Percentiles rank a stretch among this genome's conserved stretches.
phyloP scores from a whole-genome alignment of 2,113 vertebrate genomes.

The Neolamprologus hecqui region DNA sequence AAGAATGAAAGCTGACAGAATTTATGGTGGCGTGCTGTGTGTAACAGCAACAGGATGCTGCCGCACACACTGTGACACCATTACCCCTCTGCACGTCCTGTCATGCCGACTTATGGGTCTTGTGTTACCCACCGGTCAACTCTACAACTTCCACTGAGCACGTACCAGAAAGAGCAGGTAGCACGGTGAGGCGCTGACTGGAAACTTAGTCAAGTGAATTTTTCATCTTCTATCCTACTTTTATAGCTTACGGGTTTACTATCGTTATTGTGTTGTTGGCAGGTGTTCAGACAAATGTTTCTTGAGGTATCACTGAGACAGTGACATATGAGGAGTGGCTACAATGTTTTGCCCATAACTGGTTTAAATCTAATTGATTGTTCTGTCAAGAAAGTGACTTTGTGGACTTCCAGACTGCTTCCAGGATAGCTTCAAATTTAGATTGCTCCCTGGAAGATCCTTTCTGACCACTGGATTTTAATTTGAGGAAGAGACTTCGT shows the following conservation, averaged over 20 bases:
- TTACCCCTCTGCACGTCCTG: conserved; percentile 24
- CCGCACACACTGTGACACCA: conserved; percentile 43
- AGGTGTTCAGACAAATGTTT: neutral
- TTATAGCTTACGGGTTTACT: neutral
- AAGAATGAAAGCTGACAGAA: conserved; percentile 46
- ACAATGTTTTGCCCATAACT: neutral
- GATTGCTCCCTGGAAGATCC: neutral
- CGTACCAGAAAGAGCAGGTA: neutral
- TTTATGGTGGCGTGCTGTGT: conserved; percentile 35
- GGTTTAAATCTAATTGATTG: neutral
- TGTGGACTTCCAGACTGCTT: neutral
- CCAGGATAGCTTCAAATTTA: neutral
- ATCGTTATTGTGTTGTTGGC: neutral
- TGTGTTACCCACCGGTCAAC: neutral
- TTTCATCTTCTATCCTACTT: neutral
- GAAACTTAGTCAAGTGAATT: neutral
- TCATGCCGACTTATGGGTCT: neutral
- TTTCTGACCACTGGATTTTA: neutral
- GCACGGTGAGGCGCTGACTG: neutral
- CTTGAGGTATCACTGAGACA: neutral
- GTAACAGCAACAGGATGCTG: conserved; percentile 39
- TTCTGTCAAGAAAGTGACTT: neutral
- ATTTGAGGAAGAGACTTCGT: neutral
- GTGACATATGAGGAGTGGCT: neutral
- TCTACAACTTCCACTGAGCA: neutral